phyloP scores from a whole-genome alignment of 2,797 vertebrate species.

The Gorsachius magnificus region DNA sequence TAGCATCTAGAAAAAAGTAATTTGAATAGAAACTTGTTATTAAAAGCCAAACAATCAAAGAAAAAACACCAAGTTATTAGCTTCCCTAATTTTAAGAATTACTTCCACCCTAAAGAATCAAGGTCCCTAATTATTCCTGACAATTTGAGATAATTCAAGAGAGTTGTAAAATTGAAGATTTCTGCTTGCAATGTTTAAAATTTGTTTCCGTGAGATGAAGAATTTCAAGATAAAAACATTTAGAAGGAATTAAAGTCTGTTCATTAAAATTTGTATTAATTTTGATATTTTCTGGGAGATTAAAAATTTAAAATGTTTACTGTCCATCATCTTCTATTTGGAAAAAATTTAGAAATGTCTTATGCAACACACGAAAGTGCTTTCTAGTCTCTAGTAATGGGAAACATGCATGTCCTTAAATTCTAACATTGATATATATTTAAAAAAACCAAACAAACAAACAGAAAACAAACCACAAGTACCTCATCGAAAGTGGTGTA shows the following conservation, averaged over 20 bases:
- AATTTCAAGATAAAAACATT: background rate
- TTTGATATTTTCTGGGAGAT: background rate
- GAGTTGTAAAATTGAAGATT: background rate
- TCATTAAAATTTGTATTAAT: background rate
- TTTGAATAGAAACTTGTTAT: background rate
- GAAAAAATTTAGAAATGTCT: background rate
- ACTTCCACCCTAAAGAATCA: background rate
- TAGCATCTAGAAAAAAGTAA: constrained; percentile 69
- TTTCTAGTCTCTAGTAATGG: background rate
- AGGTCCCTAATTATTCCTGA: background rate
- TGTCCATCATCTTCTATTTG: background rate
- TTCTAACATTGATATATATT: background rate
- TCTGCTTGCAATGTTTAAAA: background rate
- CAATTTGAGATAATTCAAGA: background rate
- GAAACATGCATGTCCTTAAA: background rate
- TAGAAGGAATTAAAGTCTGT: background rate
- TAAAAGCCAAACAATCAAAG: background rate
- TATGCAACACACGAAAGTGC: background rate
- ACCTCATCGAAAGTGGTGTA: constrained; percentile 83
- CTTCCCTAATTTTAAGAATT: background rate
- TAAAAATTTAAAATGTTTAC: background rate
- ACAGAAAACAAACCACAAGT: background rate
- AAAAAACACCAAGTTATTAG: background rate
- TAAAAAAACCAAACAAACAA: background rate
- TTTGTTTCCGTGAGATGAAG: background rate